These are phyloP conservation scores for Ophion slaviceki DNA, from an alignment of 2,888 invertebrate genomes.

Conservation along the genomic window DNA sequence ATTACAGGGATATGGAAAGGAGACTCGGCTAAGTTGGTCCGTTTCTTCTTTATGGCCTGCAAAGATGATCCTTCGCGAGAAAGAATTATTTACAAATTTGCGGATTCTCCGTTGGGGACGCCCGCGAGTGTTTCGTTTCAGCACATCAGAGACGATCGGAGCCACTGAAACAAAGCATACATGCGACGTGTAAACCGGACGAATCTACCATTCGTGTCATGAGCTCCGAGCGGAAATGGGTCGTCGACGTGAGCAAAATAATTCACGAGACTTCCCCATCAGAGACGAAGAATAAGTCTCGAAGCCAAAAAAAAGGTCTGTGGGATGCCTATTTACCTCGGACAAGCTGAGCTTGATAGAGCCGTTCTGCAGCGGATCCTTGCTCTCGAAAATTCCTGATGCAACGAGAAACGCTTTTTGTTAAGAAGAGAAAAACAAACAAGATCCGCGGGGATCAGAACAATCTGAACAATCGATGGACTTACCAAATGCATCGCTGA, in stretches of 20 bases:
- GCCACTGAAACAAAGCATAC: conserved; percentile 87
- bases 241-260: conserved; percentile 46
- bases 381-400: conserved; percentile 89
- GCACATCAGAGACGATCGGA: conserved; percentile 89
- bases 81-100: conserved; percentile 79
- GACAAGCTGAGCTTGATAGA: conserved; percentile 91
- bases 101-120: conserved; percentile 4
- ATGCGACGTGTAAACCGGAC: neutral
- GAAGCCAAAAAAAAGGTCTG: neutral
- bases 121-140: conserved; percentile 79
- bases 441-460: neutral
- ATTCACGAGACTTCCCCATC: conserved; percentile 27
- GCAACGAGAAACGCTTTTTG: conserved; percentile 72
- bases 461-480: conserved; percentile 57
- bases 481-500: conserved; percentile 95
- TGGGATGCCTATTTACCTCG: conserved; percentile 86
- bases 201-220: conserved; percentile 46
- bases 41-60: conserved; percentile 76
- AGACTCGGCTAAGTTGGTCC: conserved; percentile 69
- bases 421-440: neutral
- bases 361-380: conserved; percentile 92
- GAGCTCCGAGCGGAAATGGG: conserved; percentile 47
- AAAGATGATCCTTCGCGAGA: conserved; percentile 68
- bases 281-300: conserved; percentile 1
- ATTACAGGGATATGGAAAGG: conserved; percentile 40